Percentiles rank a stretch among this genome's conserved stretches.
Evolutionary conservation across 2,888 invertebrate genomes (phyloP).

Genomic region (Elegia similella): DNA sequence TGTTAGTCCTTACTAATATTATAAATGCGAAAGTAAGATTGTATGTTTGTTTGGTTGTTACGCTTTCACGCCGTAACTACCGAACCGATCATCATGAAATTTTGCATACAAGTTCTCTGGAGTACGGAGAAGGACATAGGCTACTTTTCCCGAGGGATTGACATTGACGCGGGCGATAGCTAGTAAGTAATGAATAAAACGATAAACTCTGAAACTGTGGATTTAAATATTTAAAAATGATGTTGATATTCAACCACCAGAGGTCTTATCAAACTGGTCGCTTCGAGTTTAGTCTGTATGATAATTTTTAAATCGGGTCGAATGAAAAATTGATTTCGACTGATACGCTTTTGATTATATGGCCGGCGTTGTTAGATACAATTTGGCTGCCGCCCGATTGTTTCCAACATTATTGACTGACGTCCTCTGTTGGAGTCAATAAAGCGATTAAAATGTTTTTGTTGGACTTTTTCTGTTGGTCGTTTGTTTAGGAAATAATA

Average conservation of each 20-base stretch:
- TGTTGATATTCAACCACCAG: slow-evolving; percentile 7
- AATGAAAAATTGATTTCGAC: slow-evolving; percentile 77
- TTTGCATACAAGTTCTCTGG: too few relatives aligned
- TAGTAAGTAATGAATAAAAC: too few relatives aligned
- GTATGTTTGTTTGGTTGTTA: too few relatives aligned
- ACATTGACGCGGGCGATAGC: too few relatives aligned
- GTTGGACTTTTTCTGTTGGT: slow-evolving; percentile 1
- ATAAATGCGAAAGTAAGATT: too few relatives aligned
- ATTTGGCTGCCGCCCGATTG: slow-evolving; percentile 48
- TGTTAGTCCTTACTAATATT: too few relatives aligned
- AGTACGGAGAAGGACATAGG: too few relatives aligned
- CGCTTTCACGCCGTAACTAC: too few relatives aligned
- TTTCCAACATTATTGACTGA: slow-evolving; percentile 42
- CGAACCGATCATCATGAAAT: too few relatives aligned
- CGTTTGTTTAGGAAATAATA: slow-evolving; percentile 1
- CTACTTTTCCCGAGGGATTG: too few relatives aligned
- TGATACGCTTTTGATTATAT: slow-evolving; percentile 78
- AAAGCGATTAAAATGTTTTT: slow-evolving; percentile 27
- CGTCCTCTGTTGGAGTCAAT: slow-evolving; percentile 29
- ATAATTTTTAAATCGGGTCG: slow-evolving; percentile 73
- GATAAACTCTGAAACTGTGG: too few relatives aligned
- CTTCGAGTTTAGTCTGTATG: slow-evolving; percentile 55
- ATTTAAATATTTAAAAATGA: not conserved
- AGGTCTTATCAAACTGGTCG: slow-evolving; percentile 43
- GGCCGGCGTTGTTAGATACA: slow-evolving; percentile 68